Conservation (phyloP, 2,888 invertebrate genomes). For the Craniophora ligustri region DNA sequence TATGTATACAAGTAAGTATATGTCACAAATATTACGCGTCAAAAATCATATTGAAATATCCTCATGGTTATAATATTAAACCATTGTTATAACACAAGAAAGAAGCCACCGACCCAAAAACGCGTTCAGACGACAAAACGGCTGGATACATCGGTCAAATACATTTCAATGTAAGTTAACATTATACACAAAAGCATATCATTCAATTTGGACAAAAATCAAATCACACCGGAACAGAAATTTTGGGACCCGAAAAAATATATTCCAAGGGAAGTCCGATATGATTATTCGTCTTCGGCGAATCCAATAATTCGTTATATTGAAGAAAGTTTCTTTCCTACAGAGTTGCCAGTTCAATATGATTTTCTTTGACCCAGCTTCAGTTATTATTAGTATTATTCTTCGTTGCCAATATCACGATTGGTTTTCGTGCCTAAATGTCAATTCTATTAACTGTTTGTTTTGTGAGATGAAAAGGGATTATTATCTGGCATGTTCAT, state of each 20-base stretch:
- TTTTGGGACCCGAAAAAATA: slow-evolving; percentile 51
- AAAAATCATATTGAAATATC: slow-evolving; percentile 9
- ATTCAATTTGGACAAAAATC: slow-evolving; percentile 67
- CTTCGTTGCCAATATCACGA: slow-evolving; percentile 70
- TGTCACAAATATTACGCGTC: not conserved
- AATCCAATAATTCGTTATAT: slow-evolving; percentile 86
- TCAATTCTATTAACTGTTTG: slow-evolving; percentile 50
- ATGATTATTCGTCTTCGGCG: slow-evolving; percentile 73
- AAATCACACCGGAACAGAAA: slow-evolving; percentile 53
- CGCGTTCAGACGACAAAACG: slow-evolving; percentile 55
- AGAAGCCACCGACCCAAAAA: slow-evolving; percentile 32
- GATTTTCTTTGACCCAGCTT: slow-evolving; percentile 79
- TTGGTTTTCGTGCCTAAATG: slow-evolving; percentile 50
- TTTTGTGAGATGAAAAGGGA: slow-evolving; percentile 34
- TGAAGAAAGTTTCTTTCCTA: slow-evolving; percentile 79
- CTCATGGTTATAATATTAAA: slow-evolving; percentile 3
- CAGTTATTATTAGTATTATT: slow-evolving; percentile 78
- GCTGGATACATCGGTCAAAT: slow-evolving; percentile 58
- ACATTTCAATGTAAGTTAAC: slow-evolving; percentile 57
- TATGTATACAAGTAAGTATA: too few relatives aligned
- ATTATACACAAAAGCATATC: slow-evolving; percentile 52
- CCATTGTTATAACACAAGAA: slow-evolving; percentile 17
- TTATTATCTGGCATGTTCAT: slow-evolving; percentile 32
- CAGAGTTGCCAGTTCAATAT: slow-evolving; percentile 76
- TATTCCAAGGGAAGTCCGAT: slow-evolving; percentile 74